A percentile compares a stretch with the other conserved stretches of the same genome.
These are phyloP conservation scores for Pterocles gutturalis DNA, from an alignment of 2,113 vertebrate genomes.

Conservation along the genomic window DNA sequence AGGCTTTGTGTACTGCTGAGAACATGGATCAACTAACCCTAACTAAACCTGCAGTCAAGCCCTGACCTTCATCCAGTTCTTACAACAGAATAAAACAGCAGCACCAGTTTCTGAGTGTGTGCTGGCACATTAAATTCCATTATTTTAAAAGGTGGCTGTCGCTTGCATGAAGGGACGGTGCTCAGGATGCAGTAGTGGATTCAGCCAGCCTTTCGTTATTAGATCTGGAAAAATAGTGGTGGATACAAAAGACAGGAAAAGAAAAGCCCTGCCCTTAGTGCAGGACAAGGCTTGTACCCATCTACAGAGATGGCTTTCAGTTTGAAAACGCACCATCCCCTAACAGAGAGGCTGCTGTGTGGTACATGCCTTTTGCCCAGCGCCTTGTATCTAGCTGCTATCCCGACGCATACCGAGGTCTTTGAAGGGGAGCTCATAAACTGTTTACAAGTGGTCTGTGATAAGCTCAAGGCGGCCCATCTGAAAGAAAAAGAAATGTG, in stretches of 20 bases:
- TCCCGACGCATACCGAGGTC: background rate
- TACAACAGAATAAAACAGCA: background rate
- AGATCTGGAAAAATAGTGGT: background rate
- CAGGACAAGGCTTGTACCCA: background rate
- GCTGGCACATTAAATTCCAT: background rate
- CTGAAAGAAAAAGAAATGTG: background rate
- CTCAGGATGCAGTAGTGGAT: background rate
- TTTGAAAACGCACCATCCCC: background rate
- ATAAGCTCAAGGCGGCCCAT: background rate
- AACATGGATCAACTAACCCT: background rate
- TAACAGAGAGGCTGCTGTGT: background rate
- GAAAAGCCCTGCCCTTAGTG: background rate
- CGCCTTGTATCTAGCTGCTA: background rate
- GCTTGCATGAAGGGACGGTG: background rate
- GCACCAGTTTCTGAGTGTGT: background rate
- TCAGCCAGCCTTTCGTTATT: background rate
- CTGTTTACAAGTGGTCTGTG: background rate
- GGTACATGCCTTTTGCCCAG: background rate
- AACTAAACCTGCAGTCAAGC: background rate
- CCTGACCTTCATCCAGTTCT: background rate
- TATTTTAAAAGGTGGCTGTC: background rate
- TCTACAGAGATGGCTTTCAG: background rate
- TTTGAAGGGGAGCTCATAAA: slow-evolving; percentile 23
- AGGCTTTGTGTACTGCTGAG: background rate
- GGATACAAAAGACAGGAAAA: background rate